Percentiles rank a stretch among this genome's conserved stretches.
phyloP scores from a whole-genome alignment of 2,888 invertebrate species.

The Melanophora roralis region DNA sequence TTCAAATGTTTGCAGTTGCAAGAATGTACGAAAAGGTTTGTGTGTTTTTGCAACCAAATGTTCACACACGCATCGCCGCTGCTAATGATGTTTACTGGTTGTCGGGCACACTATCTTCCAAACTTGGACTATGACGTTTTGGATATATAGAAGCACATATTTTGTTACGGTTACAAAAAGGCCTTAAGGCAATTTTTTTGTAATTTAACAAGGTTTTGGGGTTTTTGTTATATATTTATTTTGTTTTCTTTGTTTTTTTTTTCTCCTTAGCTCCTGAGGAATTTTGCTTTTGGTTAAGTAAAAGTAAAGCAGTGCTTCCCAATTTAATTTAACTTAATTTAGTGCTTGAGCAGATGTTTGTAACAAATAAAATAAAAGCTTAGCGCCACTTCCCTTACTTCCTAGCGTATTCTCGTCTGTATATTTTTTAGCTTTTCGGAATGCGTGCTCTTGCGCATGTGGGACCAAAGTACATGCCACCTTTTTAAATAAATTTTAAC shows the following conservation, averaged over 20 bases:
- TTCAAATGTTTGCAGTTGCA: conserved; percentile 26
- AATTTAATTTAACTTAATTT: no score
- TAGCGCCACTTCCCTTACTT: no score
- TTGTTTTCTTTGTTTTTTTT: conserved; percentile 12
- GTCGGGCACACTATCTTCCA: conserved; percentile 41
- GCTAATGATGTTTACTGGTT: conserved; percentile 57
- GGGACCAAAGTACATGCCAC: no score
- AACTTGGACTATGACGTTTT: conserved; percentile 52
- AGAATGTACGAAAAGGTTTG: neutral
- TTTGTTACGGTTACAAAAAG: conserved; percentile 50
- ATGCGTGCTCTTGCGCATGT: no score
- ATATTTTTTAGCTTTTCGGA: no score
- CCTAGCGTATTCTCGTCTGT: no score
- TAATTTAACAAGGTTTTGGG: conserved; percentile 34
- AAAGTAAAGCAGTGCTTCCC: no score
- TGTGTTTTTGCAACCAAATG: conserved; percentile 42
- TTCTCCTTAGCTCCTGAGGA: conserved; percentile 22
- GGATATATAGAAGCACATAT: conserved; percentile 14
- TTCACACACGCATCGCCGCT: conserved; percentile 55
- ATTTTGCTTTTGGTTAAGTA: neutral
- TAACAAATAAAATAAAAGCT: no score
- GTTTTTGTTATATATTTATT: neutral
- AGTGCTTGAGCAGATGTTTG: no score
- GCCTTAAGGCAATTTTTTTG: conserved; percentile 24
- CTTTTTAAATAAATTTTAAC: no score